phyloP scores from a whole-genome alignment of 2,888 invertebrate genomes.

The Gryllus longicercus region DNA sequence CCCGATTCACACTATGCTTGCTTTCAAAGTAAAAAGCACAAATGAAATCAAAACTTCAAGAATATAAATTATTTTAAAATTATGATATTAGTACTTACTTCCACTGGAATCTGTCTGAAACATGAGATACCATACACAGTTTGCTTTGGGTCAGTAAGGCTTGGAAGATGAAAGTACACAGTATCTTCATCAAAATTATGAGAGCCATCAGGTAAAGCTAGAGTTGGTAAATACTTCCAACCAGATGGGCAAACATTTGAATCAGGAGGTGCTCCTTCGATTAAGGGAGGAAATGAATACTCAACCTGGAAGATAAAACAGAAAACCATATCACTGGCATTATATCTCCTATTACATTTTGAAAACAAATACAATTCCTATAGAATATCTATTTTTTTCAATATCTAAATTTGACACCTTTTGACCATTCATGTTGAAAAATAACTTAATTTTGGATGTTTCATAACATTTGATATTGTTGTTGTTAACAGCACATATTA shows the following conservation, averaged over 20 bases:
- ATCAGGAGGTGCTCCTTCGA: conserved; percentile 57
- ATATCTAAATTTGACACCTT: not conserved
- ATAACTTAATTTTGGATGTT: not conserved
- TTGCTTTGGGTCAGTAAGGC: conserved; percentile 73
- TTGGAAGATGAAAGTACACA: conserved; percentile 93
- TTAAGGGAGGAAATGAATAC: conserved; percentile 87
- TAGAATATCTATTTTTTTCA: not conserved
- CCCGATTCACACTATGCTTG: too few species aligned
- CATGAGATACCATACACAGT: conserved; percentile 96
- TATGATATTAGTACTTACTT: conserved; percentile 54
- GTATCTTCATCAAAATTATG: conserved; percentile 95
- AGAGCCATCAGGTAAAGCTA: conserved; percentile 96
- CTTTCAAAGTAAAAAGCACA: too few species aligned
- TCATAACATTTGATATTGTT: not conserved
- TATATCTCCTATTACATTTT: too few species aligned
- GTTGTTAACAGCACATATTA: not conserved
- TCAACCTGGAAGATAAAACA: conserved; percentile 61
- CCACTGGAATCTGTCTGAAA: conserved; percentile 94
- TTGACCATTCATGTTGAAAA: not conserved
- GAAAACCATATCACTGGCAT: not conserved
- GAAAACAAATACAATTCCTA: not conserved
- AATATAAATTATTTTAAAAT: not conserved
- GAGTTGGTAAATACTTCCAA: conserved; percentile 94
- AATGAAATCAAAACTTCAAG: conserved; percentile 24
- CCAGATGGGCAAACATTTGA: conserved; percentile 82